Evolutionary conservation across 2,797 vertebrate species (phyloP).

Genomic region (Spondyliosoma cantharus): DNA sequence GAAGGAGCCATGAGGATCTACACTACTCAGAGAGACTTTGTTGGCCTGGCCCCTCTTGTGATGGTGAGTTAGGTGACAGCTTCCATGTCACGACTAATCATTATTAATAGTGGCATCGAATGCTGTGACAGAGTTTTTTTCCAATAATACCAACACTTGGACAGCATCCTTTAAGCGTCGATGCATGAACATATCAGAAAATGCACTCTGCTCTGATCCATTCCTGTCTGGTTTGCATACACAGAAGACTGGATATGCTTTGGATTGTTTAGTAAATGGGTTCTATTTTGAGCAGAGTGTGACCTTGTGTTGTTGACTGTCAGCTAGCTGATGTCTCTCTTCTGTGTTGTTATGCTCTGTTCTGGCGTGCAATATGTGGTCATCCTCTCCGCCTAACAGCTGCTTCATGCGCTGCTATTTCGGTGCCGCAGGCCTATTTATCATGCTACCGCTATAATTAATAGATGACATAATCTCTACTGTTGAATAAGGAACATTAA

Average conservation of each 20-base stretch:
- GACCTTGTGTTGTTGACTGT: conserved; percentile 77
- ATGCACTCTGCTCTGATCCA: conserved; percentile 71
- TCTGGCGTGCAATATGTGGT: conserved; percentile 68
- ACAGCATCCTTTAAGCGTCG: conserved; percentile 55
- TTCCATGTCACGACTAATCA: conserved; percentile 42
- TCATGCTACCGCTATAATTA: conserved; percentile 71
- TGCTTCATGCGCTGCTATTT: conserved; percentile 72
- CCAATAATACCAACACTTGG: conserved; percentile 44
- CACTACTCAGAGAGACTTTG: conserved; percentile 90
- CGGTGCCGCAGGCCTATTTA: conserved; percentile 54
- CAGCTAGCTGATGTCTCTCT: conserved; percentile 69
- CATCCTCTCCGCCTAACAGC: conserved; percentile 67
- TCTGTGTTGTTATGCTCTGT: conserved; percentile 65
- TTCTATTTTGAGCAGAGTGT: conserved; percentile 77
- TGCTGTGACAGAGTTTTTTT: conserved; percentile 14
- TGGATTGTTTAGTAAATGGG: conserved; percentile 69
- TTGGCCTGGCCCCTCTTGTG: conserved; percentile 90
- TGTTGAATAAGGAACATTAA: conserved; percentile 59
- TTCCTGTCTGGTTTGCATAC: conserved; percentile 66
- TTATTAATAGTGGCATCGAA: conserved; percentile 38
- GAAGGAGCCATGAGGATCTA: conserved; percentile 93
- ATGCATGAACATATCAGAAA: conserved; percentile 67
- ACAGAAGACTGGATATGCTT: conserved; percentile 59
- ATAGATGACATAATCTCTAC: conserved; percentile 63
- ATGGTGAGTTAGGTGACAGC: conserved; percentile 87